These are phyloP conservation scores for Heteronetta atricapilla DNA, from an alignment of 2,113 vertebrate species.

Conservation along the genomic window DNA sequence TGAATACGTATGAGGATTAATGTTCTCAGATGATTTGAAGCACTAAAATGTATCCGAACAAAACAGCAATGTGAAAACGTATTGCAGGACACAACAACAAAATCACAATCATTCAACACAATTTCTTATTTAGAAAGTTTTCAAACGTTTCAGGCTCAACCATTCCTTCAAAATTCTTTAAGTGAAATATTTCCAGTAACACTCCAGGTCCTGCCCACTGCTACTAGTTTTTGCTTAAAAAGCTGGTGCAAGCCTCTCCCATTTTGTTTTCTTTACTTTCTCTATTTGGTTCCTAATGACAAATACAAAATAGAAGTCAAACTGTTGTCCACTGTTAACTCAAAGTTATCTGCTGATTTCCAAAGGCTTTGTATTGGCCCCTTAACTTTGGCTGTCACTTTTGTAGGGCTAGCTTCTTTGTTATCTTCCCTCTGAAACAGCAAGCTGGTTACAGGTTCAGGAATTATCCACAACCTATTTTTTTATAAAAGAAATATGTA, in stretches of 20 bases:
- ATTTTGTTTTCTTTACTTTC: not conserved
- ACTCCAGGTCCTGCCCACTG: not conserved
- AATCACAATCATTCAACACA: not conserved
- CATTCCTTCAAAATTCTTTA: not conserved
- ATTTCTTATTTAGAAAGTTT: not conserved
- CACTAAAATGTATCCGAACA: not conserved
- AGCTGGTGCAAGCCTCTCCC: not conserved
- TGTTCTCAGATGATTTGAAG: not conserved
- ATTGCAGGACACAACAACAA: not conserved
- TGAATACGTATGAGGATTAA: not conserved
- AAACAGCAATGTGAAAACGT: not conserved
- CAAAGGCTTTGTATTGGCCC: not conserved
- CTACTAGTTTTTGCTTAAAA: not conserved
- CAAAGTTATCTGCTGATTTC: not conserved
- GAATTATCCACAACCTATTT: not conserved
- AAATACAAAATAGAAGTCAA: not conserved
- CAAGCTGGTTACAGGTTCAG: not conserved
- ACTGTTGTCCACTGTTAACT: not conserved
- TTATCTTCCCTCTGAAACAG: not conserved
- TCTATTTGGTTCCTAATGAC: not conserved
- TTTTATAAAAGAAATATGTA: not conserved
- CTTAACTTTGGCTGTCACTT: not conserved
- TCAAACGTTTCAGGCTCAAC: not conserved
- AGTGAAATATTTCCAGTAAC: not conserved
- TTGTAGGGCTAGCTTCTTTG: not conserved